These are phyloP conservation scores for Parazoanthus darwini DNA, from an alignment of 92 coral and sea anemone species.

Conservation along the genomic window DNA sequence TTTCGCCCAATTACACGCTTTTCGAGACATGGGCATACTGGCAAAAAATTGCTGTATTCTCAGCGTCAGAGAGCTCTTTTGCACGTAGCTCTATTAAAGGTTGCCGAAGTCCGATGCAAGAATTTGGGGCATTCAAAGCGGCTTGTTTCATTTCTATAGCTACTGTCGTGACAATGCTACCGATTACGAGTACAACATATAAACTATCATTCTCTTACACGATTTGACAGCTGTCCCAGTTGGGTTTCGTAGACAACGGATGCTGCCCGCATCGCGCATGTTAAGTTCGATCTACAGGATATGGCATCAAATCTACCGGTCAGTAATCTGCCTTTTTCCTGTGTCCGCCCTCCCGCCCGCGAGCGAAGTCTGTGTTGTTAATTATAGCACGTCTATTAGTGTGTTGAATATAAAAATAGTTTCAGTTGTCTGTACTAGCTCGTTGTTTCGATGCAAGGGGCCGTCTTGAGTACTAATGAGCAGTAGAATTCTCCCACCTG, in stretches of 20 bases:
- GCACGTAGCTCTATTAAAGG: slow-evolving; percentile 66
- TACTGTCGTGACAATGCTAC: not conserved
- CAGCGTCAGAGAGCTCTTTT: slow-evolving; percentile 59
- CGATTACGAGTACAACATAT: not conserved
- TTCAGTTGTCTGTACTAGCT: not conserved
- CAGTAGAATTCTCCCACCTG: slow-evolving; percentile 4
- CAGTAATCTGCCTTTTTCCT: not conserved
- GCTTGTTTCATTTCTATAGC: slow-evolving; percentile 50
- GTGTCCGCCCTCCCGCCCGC: slow-evolving; percentile 26
- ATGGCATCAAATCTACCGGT: not conserved
- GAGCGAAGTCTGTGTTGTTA: slow-evolving; percentile 27
- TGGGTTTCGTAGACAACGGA: not conserved
- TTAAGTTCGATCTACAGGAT: not conserved
- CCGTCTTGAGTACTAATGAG: not conserved
- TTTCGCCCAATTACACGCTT: slow-evolving; percentile 5
- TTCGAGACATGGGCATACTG: not conserved
- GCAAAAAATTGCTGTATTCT: slow-evolving; percentile 41
- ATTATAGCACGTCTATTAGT: slow-evolving; percentile 30
- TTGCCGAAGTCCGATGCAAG: slow-evolving; percentile 52
- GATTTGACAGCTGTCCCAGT: not conserved
- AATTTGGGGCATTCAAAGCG: slow-evolving; percentile 84
- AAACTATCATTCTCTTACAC: not conserved
- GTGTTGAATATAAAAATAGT: slow-evolving; percentile 19
- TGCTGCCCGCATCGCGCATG: not conserved
- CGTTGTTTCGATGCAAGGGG: slow-evolving; percentile 39